Evolutionary conservation across 2,797 vertebrate species (phyloP).

Genomic region (Pseudochaenichthys georgianus): DNA sequence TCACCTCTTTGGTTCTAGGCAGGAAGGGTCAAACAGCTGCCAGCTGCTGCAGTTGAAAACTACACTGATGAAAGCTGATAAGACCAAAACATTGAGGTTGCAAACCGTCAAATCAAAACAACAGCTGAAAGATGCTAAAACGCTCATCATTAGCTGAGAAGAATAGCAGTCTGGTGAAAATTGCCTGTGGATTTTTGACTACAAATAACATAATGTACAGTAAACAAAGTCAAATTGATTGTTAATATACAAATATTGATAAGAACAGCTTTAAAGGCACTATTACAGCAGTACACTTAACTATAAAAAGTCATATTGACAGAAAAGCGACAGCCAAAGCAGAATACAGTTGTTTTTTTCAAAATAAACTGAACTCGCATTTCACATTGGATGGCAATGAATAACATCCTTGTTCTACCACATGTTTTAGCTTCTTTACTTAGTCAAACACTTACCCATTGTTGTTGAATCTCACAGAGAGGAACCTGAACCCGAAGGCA

Average conservation of each 20-base stretch:
- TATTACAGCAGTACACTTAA: not conserved
- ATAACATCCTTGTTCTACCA: too few relatives aligned
- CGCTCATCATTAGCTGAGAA: not conserved
- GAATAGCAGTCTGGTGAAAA: not conserved
- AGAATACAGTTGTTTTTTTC: slow-evolving; percentile 3
- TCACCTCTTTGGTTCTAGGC: not conserved
- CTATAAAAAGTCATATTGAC: not conserved
- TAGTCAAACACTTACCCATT: not conserved
- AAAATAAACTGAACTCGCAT: not conserved
- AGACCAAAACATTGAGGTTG: not conserved
- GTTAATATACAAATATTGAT: not conserved
- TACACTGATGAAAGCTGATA: not conserved
- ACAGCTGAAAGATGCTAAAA: not conserved
- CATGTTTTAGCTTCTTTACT: slow-evolving; percentile 2
- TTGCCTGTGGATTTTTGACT: not conserved
- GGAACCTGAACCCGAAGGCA: slow-evolving; percentile 98
- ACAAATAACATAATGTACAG: not conserved
- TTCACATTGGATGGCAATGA: not conserved
- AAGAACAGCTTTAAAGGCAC: not conserved
- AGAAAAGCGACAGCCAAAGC: not conserved
- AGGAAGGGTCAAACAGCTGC: too few relatives aligned
- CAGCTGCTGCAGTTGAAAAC: not conserved
- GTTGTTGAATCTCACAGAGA: slow-evolving; percentile 83
- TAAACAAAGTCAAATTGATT: not conserved
- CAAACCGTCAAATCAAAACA: not conserved